Evolutionary conservation across 2,797 vertebrate genomes (phyloP).

Genomic region (Emys orbicularis): DNA sequence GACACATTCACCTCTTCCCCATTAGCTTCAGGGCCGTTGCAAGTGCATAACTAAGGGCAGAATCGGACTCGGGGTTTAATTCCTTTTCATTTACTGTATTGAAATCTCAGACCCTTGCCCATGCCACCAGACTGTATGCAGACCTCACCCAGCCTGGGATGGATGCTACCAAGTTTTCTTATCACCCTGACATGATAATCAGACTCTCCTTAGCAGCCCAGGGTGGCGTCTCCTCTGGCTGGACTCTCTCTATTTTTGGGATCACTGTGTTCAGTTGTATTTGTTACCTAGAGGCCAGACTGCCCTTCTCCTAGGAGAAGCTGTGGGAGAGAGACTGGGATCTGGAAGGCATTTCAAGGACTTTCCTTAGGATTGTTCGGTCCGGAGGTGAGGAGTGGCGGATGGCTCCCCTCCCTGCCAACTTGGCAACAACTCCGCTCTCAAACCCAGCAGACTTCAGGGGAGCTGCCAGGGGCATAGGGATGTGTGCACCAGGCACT

Average conservation of each 20-base stretch:
- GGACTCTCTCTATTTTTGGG: neutral
- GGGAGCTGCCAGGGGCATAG: neutral
- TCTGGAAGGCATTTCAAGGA: constrained; percentile 14
- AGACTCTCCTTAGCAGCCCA: neutral
- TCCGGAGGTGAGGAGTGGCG: neutral
- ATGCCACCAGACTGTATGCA: neutral
- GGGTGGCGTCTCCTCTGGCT: neutral
- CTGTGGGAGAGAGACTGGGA: neutral
- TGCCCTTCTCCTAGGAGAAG: neutral
- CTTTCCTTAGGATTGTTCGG: neutral
- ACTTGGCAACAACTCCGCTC: neutral
- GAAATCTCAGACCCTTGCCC: neutral
- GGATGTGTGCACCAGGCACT: rapidly evolving
- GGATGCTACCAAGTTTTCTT: neutral
- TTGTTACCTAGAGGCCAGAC: neutral
- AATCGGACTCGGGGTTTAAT: neutral
- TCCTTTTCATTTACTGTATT: neutral
- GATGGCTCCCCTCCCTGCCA: too few species aligned
- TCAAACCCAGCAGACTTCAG: neutral
- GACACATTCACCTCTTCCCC: neutral
- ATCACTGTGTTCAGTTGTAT: neutral
- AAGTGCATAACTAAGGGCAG: neutral
- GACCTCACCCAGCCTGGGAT: neutral
- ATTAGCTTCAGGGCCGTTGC: neutral
- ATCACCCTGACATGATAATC: too few species aligned